Evolutionary conservation across 2,888 invertebrate genomes (phyloP).

Genomic region (Malthinus seriepunctatus): DNA sequence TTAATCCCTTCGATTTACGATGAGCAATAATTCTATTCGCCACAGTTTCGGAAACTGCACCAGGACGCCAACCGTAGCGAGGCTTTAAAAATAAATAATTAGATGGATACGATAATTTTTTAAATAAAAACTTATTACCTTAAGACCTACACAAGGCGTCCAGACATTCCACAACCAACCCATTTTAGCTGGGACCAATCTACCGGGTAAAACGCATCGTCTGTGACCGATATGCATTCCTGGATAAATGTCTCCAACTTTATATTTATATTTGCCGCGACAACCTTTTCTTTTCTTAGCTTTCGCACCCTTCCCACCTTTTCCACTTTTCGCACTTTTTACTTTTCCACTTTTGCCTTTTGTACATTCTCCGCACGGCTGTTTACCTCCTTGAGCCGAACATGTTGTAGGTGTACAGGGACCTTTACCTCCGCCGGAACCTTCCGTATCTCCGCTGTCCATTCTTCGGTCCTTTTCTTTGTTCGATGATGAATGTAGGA

Average conservation of each 20-base stretch:
- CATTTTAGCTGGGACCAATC: constrained; percentile 65
- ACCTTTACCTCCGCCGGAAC: not conserved
- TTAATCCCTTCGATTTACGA: constrained; percentile 44
- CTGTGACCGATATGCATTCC: constrained; percentile 61
- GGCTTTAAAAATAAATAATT: constrained; percentile 38
- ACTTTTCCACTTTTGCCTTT: not conserved
- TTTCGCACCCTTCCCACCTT: constrained; percentile 2
- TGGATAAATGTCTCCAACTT: constrained; percentile 59
- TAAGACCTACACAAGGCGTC: constrained; percentile 41
- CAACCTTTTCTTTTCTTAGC: not conserved
- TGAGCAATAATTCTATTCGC: constrained; percentile 46
- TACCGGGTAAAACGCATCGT: constrained; percentile 57
- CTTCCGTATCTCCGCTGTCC: not conserved
- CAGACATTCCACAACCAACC: constrained; percentile 68
- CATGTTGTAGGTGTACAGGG: constrained; percentile 23
- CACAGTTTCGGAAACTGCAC: constrained; percentile 58
- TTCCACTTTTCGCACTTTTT: not conserved
- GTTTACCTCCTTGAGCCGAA: constrained; percentile 18
- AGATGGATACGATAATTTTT: not conserved
- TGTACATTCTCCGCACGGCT: constrained; percentile 18
- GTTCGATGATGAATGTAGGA: not conserved
- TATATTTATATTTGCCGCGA: constrained; percentile 46
- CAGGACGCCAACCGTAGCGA: constrained; percentile 63
- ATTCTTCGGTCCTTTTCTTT: not conserved
- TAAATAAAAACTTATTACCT: constrained; percentile 35